Base-by-base conservation (phyloP, 2,797 vertebrate genomes). In the Paedocypris micromegethes region DNA sequence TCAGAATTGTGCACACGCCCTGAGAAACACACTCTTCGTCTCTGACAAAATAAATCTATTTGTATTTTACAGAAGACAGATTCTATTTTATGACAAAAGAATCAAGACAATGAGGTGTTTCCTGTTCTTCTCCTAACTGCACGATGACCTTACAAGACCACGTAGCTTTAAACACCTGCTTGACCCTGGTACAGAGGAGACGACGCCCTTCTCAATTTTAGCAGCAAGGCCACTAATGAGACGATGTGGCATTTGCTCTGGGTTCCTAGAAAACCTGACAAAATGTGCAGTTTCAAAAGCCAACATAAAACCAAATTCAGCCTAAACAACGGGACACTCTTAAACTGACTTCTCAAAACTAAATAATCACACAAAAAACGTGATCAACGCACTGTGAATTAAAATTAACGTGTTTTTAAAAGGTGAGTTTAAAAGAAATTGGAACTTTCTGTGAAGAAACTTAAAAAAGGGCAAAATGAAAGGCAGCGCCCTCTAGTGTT, bases 201-300 rank as follows among this genome's bases (percentile, higher is more conserved):
- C 62, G 74, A 57, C 23, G 66, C 77, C 81, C 76, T 77, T 69
- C 75, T 78, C 79, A 72, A 77, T 86, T 88, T 85, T 84, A 87
- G 84, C 68, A 78, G 60, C 47, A 39, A 2, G 3, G 72, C 84
- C 83, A 37, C 83, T 84, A 86, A 87, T 80, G 83, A 77, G 79
- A 80, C 61, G 72, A 77, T 72, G 61, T 53, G 54, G 70, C 53
- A 61, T 43, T 63, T 74, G 67, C 68, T n/a, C 50, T 40, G 39
- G 66, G 58, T 67, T 58, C 44, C 45, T 54, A 40, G 70, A 54
- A 65, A 53, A 65, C 63, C 54, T 46, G 63, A 65, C 38, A 55
- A n/a, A 66, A 55, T 48, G 64, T 48, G 39, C 6, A 48, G 23
- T 42, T 46, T 53, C 64, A 48, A 39, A 66, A 9, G 45, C 45